Conservation (phyloP, 2,888 invertebrate genomes). For the Nemotelus nigrinus region DNA sequence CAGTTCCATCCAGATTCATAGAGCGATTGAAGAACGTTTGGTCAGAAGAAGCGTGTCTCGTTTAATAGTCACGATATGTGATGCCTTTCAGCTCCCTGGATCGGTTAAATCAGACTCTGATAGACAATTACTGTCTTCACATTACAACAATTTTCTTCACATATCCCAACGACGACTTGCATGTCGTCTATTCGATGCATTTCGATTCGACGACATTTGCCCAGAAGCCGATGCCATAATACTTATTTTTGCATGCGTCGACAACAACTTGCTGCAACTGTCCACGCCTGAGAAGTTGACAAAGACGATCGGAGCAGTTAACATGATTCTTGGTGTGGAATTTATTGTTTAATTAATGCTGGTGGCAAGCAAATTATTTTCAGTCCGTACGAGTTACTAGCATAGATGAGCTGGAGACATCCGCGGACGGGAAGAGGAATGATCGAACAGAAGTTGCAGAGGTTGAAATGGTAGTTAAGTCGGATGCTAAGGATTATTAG, state of each 20-base stretch:
- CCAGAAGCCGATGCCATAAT: background rate
- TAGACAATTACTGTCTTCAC: conserved; percentile 1
- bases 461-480: background rate
- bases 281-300: conserved; percentile 22
- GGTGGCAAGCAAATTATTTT: conserved; percentile 44
- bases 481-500: no score
- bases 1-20: no score
- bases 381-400: background rate
- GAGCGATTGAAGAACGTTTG: conserved; percentile 22
- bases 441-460: no score
- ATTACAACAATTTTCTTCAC: background rate
- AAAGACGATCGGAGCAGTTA: conserved; percentile 35
- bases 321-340: conserved; percentile 47
- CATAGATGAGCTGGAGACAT: background rate
- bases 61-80: conserved; percentile 43
- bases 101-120: background rate
- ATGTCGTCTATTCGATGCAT: no score
- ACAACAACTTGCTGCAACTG: background rate
- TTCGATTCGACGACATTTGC: no score
- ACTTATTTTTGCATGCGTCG: conserved; percentile 9
- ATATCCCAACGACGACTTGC: no score
- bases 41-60: conserved; percentile 41
- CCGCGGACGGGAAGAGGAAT: background rate
- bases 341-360: conserved; percentile 49
- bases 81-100: conserved; percentile 35